Conservation (phyloP, 2,113 vertebrate species). For the Scortum barcoo region DNA sequence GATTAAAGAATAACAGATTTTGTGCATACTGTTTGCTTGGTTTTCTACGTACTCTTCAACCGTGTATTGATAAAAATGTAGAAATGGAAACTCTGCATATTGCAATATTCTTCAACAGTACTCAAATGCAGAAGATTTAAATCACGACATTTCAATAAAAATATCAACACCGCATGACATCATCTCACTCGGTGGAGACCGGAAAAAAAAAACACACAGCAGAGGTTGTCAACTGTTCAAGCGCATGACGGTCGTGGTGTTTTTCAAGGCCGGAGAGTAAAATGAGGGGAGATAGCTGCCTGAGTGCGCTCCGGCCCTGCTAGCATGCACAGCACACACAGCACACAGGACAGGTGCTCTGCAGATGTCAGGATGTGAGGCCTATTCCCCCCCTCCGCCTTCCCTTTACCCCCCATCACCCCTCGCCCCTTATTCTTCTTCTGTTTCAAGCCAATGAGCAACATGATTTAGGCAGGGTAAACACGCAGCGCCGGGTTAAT, state of each 20-base stretch:
- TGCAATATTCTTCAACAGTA: not conserved
- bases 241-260: slow-evolving; percentile 20
- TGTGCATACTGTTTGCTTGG: not conserved
- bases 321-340: slow-evolving; percentile 52
- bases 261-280: slow-evolving; percentile 35
- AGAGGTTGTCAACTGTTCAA: slow-evolving; percentile 23
- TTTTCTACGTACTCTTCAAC: not conserved
- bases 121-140: not conserved
- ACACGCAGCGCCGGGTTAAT: slow-evolving; percentile 74
- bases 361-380: slow-evolving; percentile 81
- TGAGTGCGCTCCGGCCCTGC: slow-evolving; percentile 40
- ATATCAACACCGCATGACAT: not conserved
- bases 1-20: too few species aligned
- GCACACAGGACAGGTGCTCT: slow-evolving; percentile 78
- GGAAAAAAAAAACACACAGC: slow-evolving; percentile 18
- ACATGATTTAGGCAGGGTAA: slow-evolving; percentile 75
- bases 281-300: slow-evolving; percentile 48
- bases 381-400: not conserved
- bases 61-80: not conserved
- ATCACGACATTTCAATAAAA: not conserved
- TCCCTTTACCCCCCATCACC: too few species aligned
- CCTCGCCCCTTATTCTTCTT: too few species aligned
- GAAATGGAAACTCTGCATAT: not conserved
- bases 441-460: slow-evolving; percentile 70
- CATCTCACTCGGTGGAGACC: slow-evolving; percentile 7